phyloP scores from a whole-genome alignment of 2,113 vertebrate genomes.

The Pygoscelis antarcticus region DNA sequence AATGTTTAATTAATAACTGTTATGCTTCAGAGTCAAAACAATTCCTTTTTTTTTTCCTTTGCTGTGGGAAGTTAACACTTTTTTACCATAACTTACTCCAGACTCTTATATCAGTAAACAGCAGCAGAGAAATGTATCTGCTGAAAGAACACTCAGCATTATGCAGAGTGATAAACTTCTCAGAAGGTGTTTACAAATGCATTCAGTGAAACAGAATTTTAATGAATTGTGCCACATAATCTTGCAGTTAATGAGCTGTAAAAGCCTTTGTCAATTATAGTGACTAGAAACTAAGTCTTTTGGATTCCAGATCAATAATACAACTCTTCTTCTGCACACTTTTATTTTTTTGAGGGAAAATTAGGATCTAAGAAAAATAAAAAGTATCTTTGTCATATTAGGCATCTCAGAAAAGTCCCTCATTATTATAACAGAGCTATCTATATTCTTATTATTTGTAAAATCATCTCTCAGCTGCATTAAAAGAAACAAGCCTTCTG shows the following conservation, averaged over 20 bases:
- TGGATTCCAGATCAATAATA: constrained; percentile 73
- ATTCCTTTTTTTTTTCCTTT: constrained; percentile 48
- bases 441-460: constrained; percentile 10
- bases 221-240: constrained; percentile 79
- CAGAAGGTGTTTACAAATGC: constrained; percentile 77
- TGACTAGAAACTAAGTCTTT: constrained; percentile 72
- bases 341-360: constrained; percentile 13
- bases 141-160: constrained; percentile 60
- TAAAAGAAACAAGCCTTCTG: background rate
- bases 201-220: constrained; percentile 77
- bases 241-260: constrained; percentile 77
- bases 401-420: background rate
- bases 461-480: background rate
- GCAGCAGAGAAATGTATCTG: constrained; percentile 50
- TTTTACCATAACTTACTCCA: constrained; percentile 60
- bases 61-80: constrained; percentile 60
- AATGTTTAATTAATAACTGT: constrained; percentile 56
- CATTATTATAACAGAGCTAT: background rate
- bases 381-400: constrained; percentile 1
- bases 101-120: constrained; percentile 53
- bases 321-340: background rate
- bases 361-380: background rate
- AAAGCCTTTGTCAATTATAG: constrained; percentile 76
- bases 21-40: constrained; percentile 30
- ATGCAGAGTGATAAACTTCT: constrained; percentile 72